Evolutionary conservation across 2,113 vertebrate genomes (phyloP).

Genomic region (Rhineura floridana): DNA sequence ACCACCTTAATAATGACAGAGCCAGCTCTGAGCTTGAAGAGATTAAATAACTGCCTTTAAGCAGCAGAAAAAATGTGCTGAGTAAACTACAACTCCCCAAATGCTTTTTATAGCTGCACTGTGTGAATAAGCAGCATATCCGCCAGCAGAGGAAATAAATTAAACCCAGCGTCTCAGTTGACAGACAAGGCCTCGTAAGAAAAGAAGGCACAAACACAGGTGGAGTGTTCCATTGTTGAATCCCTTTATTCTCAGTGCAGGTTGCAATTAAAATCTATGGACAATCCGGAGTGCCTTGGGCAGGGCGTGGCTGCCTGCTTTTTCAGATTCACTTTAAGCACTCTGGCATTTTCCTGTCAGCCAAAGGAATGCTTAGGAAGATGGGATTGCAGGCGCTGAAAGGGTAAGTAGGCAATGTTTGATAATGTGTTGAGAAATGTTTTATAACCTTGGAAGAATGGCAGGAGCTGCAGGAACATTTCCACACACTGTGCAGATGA

Average conservation of each 20-base stretch:
- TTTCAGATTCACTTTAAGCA: constrained; percentile 6
- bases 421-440: not conserved
- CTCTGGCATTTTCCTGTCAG: not conserved
- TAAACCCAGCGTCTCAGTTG: not conserved
- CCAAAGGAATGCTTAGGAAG: not conserved
- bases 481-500: constrained; percentile 1
- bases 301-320: not conserved
- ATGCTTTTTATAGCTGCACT: constrained; percentile 17
- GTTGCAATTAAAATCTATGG: not conserved
- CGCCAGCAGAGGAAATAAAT: constrained; percentile 30
- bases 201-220: not conserved
- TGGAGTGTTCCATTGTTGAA: not conserved
- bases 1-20: not conserved
- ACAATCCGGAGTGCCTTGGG: not conserved
- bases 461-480: not conserved
- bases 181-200: not conserved
- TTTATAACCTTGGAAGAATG: not conserved
- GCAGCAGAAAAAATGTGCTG: not conserved
- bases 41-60: accelerated
- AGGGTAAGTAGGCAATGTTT: not conserved
- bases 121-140: constrained; percentile 47
- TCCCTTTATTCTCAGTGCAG: not conserved
- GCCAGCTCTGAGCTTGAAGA: not conserved
- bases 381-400: not conserved
- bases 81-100: constrained; percentile 32